Percentiles rank a stretch among this genome's conserved stretches.
Evolutionary conservation across 1,140 invertebrate genomes (phyloP).

Genomic region (Neocloeon triangulifer): DNA sequence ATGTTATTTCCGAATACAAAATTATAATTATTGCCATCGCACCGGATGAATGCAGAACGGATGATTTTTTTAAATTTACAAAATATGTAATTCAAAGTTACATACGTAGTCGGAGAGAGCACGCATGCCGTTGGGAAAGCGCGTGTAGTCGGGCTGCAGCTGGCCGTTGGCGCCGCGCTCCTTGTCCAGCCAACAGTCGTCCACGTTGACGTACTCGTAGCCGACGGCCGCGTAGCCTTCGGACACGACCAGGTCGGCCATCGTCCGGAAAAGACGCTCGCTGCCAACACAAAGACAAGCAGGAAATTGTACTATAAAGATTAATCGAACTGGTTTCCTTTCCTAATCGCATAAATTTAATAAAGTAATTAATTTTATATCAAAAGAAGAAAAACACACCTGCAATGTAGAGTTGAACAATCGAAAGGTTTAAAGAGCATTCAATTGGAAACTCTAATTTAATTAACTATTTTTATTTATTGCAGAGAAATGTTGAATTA

Average conservation of each 20-base stretch:
- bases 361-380: no score
- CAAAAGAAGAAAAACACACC: neutral
- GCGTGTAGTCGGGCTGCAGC: constrained; percentile 24
- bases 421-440: no score
- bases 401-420: neutral
- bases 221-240: constrained; percentile 30
- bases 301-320: constrained; percentile 8
- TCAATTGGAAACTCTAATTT: no score
- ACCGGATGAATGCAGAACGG: no score
- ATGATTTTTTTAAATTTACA: no score
- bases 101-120: constrained; percentile 32
- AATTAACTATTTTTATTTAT: no score
- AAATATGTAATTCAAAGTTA: no score
- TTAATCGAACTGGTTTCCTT: neutral
- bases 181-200: constrained; percentile 34
- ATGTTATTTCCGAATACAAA: no score
- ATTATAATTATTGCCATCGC: no score
- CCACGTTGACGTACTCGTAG: constrained; percentile 32
- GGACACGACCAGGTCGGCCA: constrained; percentile 26
- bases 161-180: constrained; percentile 20
- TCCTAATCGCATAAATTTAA: neutral
- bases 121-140: constrained; percentile 36
- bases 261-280: constrained; percentile 27
- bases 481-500: no score
- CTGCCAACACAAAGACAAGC: constrained; percentile 14